phyloP scores from a whole-genome alignment of 1,140 invertebrate species.

The Zelostemma sp. region DNA sequence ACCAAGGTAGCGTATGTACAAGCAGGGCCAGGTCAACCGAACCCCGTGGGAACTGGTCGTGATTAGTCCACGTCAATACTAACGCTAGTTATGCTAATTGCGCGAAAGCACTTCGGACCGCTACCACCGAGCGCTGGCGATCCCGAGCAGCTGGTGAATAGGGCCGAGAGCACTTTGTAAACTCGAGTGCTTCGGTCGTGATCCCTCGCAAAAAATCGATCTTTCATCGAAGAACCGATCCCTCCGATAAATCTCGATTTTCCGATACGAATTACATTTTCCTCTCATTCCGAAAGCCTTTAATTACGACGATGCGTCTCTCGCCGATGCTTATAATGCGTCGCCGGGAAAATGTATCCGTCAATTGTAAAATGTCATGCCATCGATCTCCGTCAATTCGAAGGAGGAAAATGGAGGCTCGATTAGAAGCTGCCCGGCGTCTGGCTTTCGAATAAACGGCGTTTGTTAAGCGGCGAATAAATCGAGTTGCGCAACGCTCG shows the following conservation, averaged over 20 bases:
- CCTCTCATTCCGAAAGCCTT: not conserved
- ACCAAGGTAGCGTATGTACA: constrained; percentile 28
- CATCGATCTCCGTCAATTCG: constrained; percentile 3
- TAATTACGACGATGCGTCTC: not conserved
- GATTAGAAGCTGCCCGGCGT: not conserved
- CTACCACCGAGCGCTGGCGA: constrained; percentile 29
- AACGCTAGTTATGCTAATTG: constrained; percentile 67
- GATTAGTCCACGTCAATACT: constrained; percentile 65
- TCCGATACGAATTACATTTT: no score
- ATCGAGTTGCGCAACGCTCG: constrained; percentile 4
- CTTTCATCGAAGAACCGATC: no score
- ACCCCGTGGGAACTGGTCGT: constrained; percentile 65
- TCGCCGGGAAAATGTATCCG: not conserved
- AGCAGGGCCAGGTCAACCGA: constrained; percentile 48
- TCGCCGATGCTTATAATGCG: not conserved
- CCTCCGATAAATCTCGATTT: no score
- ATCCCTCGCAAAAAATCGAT: no score
- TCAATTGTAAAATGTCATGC: not conserved
- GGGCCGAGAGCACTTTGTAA: no score
- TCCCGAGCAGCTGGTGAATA: constrained; percentile 4
- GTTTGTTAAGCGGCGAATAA: not conserved
- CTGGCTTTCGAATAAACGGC: constrained; percentile 3
- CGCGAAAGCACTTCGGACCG: constrained; percentile 62
- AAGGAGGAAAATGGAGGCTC: constrained; percentile 1
- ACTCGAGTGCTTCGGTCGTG: no score